Base-by-base conservation (phyloP, 2,797 vertebrate species). In the Coracias cyanogaster region DNA sequence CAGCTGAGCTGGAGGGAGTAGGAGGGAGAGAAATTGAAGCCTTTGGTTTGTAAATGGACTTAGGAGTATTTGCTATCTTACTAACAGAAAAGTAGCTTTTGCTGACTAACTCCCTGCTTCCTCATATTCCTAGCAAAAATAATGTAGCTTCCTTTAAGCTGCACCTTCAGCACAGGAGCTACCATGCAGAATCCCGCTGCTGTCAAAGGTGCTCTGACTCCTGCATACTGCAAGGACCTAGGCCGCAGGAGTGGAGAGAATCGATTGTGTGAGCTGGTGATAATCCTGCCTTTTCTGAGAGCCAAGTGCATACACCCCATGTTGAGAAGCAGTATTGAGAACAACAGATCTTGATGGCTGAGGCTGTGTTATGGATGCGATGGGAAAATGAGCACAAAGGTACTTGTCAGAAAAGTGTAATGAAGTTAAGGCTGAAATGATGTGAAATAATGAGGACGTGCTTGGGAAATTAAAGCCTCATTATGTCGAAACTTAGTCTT, bases 31-130 rank as follows among this genome's bases (percentile, higher is more conserved):
- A 85, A 89, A 41, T 49, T 89, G 24, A 20, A 95, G 60, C 41
- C 64, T 93, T 92, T 90, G 51, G 49, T 73, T 96, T 87, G 60
- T 90, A 89, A 86, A 84, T 86, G 77, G 52, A 55, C 45, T 80
- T 80, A 33, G 41, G 46, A 73, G 18, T 82, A 80, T 90, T 86
- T 90, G 62, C 35, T 77, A 3, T 77, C 41, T 64, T 89, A 89
- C 66, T 70, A 60, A 77, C 6, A 43, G 70, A 94, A 92, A 83
- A 86, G 62, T 33, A 76, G 18, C 13, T 90, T 93, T 90, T 90
- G 12, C 51, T 86, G 71, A 45, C 28, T 94, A 39, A 70, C 86
- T 90, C 52, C 7, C 45, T 80, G 22, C 39, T 94, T 82, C 17
- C 25, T 92, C 17, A 43, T 70, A 13, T 76, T 81, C 33, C 31